Conservation (phyloP, 2,797 vertebrate species). For the Mus spretus region DNA sequence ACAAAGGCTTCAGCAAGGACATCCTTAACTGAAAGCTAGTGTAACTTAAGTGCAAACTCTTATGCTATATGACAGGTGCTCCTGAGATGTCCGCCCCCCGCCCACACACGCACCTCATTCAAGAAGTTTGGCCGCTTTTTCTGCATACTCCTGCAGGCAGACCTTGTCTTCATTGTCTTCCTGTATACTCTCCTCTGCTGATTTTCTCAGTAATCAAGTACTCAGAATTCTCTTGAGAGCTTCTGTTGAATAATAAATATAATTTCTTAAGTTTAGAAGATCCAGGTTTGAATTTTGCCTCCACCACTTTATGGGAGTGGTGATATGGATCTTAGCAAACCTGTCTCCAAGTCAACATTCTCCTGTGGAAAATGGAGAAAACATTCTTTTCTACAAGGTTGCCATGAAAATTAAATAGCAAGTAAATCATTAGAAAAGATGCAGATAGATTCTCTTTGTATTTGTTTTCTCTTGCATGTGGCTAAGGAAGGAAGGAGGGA, state of each 20-base stretch:
- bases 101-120: not conserved
- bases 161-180: not conserved
- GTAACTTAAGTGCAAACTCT: not conserved
- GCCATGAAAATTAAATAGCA: not conserved
- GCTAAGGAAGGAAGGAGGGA: not conserved
- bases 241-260: not conserved
- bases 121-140: not conserved
- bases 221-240: not conserved
- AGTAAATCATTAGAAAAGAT: not conserved
- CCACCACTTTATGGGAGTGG: not conserved
- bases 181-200: not conserved
- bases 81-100: not conserved
- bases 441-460: not conserved
- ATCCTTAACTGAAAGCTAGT: not conserved
- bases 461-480: conserved; percentile 17
- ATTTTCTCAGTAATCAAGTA: not conserved
- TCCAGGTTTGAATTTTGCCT: not conserved
- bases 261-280: conserved; percentile 6
- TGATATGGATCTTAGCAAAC: not conserved
- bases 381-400: not conserved
- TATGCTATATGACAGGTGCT: not conserved
- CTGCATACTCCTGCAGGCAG: not conserved
- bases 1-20: not conserved
- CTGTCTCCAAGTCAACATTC: not conserved
- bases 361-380: conserved; percentile 35